Evolutionary conservation across 2,888 invertebrate genomes (phyloP), one percentile per base, ranked within the genome.

Genomic region (Cantharis flavilabris): DNA sequence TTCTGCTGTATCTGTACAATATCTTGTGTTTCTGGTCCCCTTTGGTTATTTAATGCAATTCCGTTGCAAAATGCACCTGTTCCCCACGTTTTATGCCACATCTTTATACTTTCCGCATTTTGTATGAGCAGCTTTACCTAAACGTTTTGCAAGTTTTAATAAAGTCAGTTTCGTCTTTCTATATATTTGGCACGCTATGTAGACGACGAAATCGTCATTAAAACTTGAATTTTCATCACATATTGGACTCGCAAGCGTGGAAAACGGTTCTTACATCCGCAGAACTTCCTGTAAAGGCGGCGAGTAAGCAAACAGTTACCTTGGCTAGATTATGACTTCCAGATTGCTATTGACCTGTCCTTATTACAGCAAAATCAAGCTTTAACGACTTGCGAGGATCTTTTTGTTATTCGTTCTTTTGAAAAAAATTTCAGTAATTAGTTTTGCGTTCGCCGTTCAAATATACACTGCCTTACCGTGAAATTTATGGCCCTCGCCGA

Each of bases 11-110:
- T 64, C 20, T 26, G 65, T 67, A 67, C 65, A 67, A 16, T 67
- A n/a, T 16, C 65, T 67, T 23, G 18, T 64, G 28, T 64, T 28
- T 71, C 65, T 20, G 14, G 33, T 33, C 70, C 30, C 65, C 75
- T 71, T 65, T 30, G 65, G 71, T 74, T 73, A 77, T 77, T 71
- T 49, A 65, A 69, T 74, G 70, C 76, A 73, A 70, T 76, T 75
- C 49, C 70, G 64, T 71, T 76, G 73, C 70, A 67, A 73, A 63
- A 76, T 73, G 76, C 76, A 77, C 76, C 73, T 77, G 76, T 70
- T 73, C 70, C 74, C 14, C 30, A 26, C 33, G 28, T 20, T 26
- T 26, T 63, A 33, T 64, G 64, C 49, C 16, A 20, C 30, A 28
- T 67, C 72, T 18, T 72, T 20, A 30, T 18, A 11, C 20, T 18